Evolutionary conservation across 2,797 vertebrate species (phyloP), one percentile per base, ranked within the genome.

Genomic region (Decapterus maruadsi): DNA sequence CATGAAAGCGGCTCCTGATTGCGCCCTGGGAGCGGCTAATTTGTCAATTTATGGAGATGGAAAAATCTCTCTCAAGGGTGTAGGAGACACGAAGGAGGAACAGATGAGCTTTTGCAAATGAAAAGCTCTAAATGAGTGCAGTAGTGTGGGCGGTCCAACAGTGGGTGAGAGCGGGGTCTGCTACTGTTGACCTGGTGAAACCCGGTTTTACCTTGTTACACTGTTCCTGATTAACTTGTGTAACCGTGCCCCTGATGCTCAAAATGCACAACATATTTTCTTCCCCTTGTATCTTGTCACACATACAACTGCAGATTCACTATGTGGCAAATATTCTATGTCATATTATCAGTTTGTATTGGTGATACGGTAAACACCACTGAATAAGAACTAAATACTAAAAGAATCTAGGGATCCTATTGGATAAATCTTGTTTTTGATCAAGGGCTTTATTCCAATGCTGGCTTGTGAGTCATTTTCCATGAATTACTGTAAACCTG

Each of bases 11-110:
- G 45, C 63, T 22, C 61, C 77, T 83, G 84, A 89, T 89, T 89
- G 82, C 46, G 22, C 75, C 77, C 56, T 26, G 69, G 80, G 80
- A 81, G 69, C 51, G 1, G 54, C 63, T 85, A 85, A 85, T 86
- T 84, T 77, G 75, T 65, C 82, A 81, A 86, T 86, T 84, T 89
- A 84, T 79, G 72, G 69, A 77, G 77, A 87, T 75, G 42, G 73
- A 59, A 66, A 79, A 82, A 83, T 72, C 73, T 62, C 50, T 77
- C 53, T 77, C 53, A 50, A 53, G 65, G 69, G 69, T 65, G 78
- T 58, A 65, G 45, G 75, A 71, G 81, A 76, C 31, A 78, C 4
- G 8, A 22, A 67, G 50, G 38, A 66, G 60, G 60, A 65, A 42
- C 42, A 73, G 56, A 78, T 64, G 80, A 75, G 64, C 48, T 66